A percentile compares a stretch with the other conserved stretches of the same genome.
Conservation (phyloP, 2,888 invertebrate genomes). For the Pinctada fucata region DNA sequence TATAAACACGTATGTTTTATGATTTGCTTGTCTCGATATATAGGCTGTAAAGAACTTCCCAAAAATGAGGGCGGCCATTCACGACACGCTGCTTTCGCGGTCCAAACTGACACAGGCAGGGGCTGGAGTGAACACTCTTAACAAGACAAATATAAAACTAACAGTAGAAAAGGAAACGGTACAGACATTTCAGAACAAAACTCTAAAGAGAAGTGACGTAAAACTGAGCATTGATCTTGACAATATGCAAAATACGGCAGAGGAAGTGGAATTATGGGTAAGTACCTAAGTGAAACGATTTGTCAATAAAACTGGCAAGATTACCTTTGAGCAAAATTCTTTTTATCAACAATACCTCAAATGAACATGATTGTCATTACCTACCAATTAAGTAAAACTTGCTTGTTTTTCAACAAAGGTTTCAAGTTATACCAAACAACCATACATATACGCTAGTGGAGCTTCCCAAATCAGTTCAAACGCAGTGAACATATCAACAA, state of each 20-base stretch:
- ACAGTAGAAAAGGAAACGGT: constrained; percentile 15
- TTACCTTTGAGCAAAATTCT: too few relatives aligned
- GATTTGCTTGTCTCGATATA: too few relatives aligned
- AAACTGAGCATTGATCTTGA: constrained; percentile 7
- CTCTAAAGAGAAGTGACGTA: constrained; percentile 2
- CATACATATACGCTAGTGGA: constrained; percentile 17
- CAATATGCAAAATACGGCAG: neutral
- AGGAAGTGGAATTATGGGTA: constrained; percentile 22
- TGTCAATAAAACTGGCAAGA: too few relatives aligned
- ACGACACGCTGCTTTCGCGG: constrained; percentile 9
- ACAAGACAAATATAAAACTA: neutral
- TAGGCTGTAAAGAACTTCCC: constrained; percentile 2
- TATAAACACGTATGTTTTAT: too few relatives aligned
- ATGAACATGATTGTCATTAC: too few relatives aligned
- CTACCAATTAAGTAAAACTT: too few relatives aligned
- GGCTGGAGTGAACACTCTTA: constrained; percentile 1
- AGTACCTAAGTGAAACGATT: neutral
- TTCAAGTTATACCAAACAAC: constrained; percentile 12
- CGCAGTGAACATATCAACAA: neutral
- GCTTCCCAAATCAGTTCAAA: constrained; percentile 3
- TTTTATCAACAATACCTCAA: too few relatives aligned
- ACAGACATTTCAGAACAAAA: constrained; percentile 4
- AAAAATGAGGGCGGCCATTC: constrained; percentile 11
- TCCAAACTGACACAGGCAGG: constrained; percentile 20
- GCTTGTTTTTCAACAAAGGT: neutral